Percentiles rank a stretch among this genome's conserved stretches.
These are phyloP conservation scores for Pipistrellus pipistrellus DNA, from an alignment of 2,797 vertebrate genomes.

Conservation along the genomic window DNA sequence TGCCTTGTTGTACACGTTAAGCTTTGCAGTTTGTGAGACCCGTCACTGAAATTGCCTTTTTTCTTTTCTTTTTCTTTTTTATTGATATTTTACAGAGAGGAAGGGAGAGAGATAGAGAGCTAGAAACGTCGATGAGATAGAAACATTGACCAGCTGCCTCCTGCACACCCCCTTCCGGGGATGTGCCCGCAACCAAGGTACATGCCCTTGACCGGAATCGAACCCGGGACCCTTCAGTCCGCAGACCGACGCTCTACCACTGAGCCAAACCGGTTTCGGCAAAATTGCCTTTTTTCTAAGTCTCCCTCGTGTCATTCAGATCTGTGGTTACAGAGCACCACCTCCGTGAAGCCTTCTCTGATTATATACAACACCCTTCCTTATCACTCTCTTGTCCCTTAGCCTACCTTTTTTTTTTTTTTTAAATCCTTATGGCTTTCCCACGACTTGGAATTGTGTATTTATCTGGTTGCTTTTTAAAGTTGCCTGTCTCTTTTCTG, in stretches of 20 bases:
- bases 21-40: background rate
- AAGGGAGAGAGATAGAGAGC: too few relatives aligned
- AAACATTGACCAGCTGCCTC: too few relatives aligned
- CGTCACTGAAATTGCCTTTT: background rate
- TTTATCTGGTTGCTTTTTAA: background rate
- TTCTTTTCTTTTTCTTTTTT: too few relatives aligned
- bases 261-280: too few relatives aligned
- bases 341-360: background rate
- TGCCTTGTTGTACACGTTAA: background rate
- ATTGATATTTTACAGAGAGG: too few relatives aligned
- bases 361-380: background rate
- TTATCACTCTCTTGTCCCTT: background rate
- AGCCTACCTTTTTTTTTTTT: background rate
- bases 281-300: conserved; percentile 21
- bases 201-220: too few relatives aligned
- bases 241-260: too few relatives aligned
- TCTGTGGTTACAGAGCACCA: background rate
- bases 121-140: too few relatives aligned
- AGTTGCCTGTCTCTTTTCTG: conserved; percentile 14
- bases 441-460: conserved; percentile 21
- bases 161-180: too few relatives aligned
- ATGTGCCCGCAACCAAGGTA: too few relatives aligned
- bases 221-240: too few relatives aligned
- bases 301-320: background rate
- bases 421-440: background rate